These are phyloP conservation scores for Amphimedon queenslandica DNA, from an alignment of 37 sponge, comb jelly and placozoan genomes.

Conservation along the genomic window DNA sequence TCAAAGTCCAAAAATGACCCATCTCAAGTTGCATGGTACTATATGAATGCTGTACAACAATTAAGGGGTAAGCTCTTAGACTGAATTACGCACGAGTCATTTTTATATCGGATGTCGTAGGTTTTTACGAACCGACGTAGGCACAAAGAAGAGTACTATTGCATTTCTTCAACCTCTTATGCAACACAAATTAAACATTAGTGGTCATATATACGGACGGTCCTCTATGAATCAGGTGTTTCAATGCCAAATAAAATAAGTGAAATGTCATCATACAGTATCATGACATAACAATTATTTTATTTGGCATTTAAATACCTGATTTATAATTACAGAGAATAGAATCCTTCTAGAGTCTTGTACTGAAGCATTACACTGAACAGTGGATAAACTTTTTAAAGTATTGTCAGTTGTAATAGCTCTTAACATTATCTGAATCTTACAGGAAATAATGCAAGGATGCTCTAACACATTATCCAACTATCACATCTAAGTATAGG, in stretches of 20 bases:
- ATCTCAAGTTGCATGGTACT: neutral
- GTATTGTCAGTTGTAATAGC: neutral
- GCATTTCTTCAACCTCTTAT: constrained; percentile 21
- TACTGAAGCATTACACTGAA: neutral
- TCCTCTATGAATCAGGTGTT: constrained; percentile 27
- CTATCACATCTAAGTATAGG: neutral
- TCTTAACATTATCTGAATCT: neutral
- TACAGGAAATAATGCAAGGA: neutral
- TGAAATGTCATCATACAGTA: too few species aligned
- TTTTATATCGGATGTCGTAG: constrained; percentile 11
- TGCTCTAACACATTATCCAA: neutral
- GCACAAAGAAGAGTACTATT: constrained; percentile 28
- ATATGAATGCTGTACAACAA: neutral
- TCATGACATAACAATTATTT: too few species aligned
- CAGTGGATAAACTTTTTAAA: constrained; percentile 19
- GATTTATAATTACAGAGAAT: constrained; percentile 9
- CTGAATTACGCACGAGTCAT: neutral
- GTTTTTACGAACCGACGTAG: constrained; percentile 19
- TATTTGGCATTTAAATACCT: neutral
- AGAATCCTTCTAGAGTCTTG: constrained; percentile 14
- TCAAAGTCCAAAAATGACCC: constrained; percentile 16
- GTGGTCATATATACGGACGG: constrained; percentile 17
- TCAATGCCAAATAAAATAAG: neutral
- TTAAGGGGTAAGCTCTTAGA: neutral
- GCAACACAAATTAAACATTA: constrained; percentile 1